phyloP scores from a whole-genome alignment of 2,888 invertebrate genomes.

The Luperina nickerlii region DNA sequence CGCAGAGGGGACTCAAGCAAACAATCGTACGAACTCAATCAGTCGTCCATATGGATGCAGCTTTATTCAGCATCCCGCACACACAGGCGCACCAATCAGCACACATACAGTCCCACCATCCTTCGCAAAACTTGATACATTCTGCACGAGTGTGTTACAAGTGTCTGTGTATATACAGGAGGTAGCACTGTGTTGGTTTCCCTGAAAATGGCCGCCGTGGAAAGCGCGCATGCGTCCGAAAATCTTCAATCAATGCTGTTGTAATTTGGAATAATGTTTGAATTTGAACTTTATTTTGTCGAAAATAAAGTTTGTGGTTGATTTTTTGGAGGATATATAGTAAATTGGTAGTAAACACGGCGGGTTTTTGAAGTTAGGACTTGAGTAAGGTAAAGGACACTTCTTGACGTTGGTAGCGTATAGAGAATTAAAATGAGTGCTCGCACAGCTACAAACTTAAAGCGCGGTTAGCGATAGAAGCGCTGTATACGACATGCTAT shows the following conservation, averaged over 20 bases:
- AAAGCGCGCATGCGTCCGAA: slow-evolving; percentile 80
- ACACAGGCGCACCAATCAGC: slow-evolving; percentile 69
- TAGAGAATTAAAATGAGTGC: slow-evolving; percentile 72
- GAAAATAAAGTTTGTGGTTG: slow-evolving; percentile 28
- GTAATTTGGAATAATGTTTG: background rate
- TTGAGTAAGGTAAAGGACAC: slow-evolving; percentile 87
- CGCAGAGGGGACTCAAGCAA: slow-evolving; percentile 58
- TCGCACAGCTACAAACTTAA: slow-evolving; percentile 52
- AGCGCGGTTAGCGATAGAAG: slow-evolving; percentile 43
- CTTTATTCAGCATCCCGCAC: slow-evolving; percentile 85
- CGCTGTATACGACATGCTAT: background rate
- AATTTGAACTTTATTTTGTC: slow-evolving; percentile 56
- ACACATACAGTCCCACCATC: slow-evolving; percentile 66
- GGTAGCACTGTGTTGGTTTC: slow-evolving; percentile 75
- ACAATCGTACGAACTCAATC: slow-evolving; percentile 72
- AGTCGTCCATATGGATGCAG: slow-evolving; percentile 72
- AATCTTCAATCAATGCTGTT: slow-evolving; percentile 31
- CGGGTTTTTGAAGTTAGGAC: slow-evolving; percentile 86
- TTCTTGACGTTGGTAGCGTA: slow-evolving; percentile 73
- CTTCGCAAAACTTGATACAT: slow-evolving; percentile 78
- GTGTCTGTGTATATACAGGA: slow-evolving; percentile 52
- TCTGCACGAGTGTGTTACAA: slow-evolving; percentile 67
- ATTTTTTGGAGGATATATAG: slow-evolving; percentile 9
- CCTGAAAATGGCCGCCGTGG: slow-evolving; percentile 87
- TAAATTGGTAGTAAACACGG: slow-evolving; percentile 71